Evolutionary conservation across 1,140 invertebrate species (phyloP).

Genomic region (Tetragnatha versicolor): DNA sequence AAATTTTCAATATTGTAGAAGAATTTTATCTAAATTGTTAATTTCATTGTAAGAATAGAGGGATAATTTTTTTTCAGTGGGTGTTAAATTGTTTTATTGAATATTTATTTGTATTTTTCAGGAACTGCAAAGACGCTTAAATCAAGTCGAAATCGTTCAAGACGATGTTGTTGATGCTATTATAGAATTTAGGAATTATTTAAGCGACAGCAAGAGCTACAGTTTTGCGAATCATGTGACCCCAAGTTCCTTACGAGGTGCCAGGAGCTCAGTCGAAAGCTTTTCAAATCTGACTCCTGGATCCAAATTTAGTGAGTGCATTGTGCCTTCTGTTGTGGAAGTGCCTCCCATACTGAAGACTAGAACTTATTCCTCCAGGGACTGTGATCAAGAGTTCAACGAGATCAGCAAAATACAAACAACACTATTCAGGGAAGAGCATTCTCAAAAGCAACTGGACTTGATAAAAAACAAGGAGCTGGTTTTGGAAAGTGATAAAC

Average conservation of each 20-base stretch:
- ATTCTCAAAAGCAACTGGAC: conserved; percentile 30
- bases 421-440: not conserved
- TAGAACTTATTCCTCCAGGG: conserved; percentile 11
- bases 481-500: conserved; percentile 48
- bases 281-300: conserved; percentile 2
- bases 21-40: no score
- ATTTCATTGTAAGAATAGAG: no score
- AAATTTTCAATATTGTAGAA: no score
- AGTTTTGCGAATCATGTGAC: not conserved
- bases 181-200: conserved; percentile 25
- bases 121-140: conserved; percentile 35
- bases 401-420: not conserved
- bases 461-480: conserved; percentile 35
- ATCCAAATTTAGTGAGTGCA: not conserved
- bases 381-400: not conserved
- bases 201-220: conserved; percentile 1
- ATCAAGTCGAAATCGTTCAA: conserved; percentile 33
- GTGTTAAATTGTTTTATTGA: no score
- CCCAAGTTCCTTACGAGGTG: not conserved
- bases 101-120: conserved; percentile 21
- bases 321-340: conserved; percentile 23
- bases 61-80: no score
- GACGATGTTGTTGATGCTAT: conserved; percentile 41
- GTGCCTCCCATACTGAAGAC: not conserved
- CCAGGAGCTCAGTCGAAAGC: not conserved